phyloP scores from a whole-genome alignment of 2,888 invertebrate species.

The Conistra vaccinii region DNA sequence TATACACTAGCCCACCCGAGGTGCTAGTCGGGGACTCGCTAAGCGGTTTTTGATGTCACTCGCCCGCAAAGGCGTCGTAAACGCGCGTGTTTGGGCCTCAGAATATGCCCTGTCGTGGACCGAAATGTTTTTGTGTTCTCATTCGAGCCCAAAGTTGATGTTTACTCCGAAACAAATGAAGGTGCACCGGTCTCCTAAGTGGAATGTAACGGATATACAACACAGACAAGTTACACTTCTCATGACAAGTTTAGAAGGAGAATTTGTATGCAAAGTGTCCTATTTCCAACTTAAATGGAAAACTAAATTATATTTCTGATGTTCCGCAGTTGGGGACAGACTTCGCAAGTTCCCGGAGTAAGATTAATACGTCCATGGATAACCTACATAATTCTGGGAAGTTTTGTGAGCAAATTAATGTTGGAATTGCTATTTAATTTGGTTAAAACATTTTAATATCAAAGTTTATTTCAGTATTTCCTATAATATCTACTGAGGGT shows the following conservation, averaged over 20 bases:
- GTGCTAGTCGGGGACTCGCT: conserved; percentile 78
- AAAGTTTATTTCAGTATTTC: conserved; percentile 2
- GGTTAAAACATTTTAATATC: conserved; percentile 26
- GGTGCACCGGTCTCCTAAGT: conserved; percentile 70
- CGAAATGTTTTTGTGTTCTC: conserved; percentile 74
- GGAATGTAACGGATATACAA: conserved; percentile 63
- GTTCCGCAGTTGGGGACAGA: conserved; percentile 62
- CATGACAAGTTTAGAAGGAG: conserved; percentile 65
- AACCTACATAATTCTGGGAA: conserved; percentile 56
- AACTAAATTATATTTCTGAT: conserved; percentile 72
- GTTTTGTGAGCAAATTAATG: conserved; percentile 52
- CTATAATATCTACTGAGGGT: neutral
- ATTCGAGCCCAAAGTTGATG: conserved; percentile 68
- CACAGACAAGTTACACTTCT: conserved; percentile 57
- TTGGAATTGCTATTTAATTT: conserved; percentile 44
- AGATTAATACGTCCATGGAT: conserved; percentile 66
- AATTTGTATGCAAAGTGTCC: conserved; percentile 69
- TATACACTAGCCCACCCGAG: conserved; percentile 72
- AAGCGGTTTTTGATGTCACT: conserved; percentile 85
- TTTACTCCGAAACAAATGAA: conserved; percentile 74
- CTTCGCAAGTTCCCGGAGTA: conserved; percentile 63
- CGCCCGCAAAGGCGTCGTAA: conserved; percentile 78
- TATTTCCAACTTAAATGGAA: conserved; percentile 70
- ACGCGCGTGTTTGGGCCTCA: conserved; percentile 72
- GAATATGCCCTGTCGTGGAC: conserved; percentile 65